phyloP scores from a whole-genome alignment of 1,140 invertebrate genomes.

The Trichonephila clavipes region DNA sequence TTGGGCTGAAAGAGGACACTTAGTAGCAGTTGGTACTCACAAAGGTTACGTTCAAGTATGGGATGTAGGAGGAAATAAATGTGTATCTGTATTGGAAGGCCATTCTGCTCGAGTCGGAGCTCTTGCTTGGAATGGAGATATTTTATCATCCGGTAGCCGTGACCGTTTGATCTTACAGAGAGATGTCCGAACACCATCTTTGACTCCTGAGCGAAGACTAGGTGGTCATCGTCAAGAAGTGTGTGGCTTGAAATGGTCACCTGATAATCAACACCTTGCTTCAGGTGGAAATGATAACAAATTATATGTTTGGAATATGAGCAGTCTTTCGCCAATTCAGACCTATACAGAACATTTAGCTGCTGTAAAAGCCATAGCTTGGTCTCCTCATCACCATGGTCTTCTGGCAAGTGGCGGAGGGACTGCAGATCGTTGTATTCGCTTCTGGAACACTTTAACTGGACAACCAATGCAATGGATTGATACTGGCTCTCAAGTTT shows the following conservation, averaged over 20 bases:
- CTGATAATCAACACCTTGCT: conserved; percentile 98
- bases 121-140: conserved; percentile 98
- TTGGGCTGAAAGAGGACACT: conserved; percentile 98
- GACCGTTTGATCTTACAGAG: conserved; percentile 96
- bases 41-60: conserved; percentile 98
- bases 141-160: conserved; percentile 96
- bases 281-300: conserved; percentile 99
- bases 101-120: conserved; percentile 95
- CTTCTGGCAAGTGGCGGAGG: conserved; percentile 98
- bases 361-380: conserved; percentile 99
- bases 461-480: conserved; percentile 99
- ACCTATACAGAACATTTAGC: conserved; percentile 99
- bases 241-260: conserved; percentile 99
- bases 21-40: conserved; percentile 98
- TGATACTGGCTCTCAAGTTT: conserved; percentile 99
- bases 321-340: conserved; percentile 93
- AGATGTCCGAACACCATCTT: conserved; percentile 93
- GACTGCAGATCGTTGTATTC: conserved; percentile 97
- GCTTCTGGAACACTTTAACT: conserved; percentile 99
- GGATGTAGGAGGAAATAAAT: conserved; percentile 97
- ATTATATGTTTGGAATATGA: conserved; percentile 98
- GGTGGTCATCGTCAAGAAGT: conserved; percentile 98
- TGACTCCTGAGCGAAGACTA: conserved; percentile 89
- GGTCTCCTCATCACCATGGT: conserved; percentile 99
- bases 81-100: conserved; percentile 93